Base-by-base conservation (phyloP, 35 echinoderm and acorn worm species). In the Diadema setosum region DNA sequence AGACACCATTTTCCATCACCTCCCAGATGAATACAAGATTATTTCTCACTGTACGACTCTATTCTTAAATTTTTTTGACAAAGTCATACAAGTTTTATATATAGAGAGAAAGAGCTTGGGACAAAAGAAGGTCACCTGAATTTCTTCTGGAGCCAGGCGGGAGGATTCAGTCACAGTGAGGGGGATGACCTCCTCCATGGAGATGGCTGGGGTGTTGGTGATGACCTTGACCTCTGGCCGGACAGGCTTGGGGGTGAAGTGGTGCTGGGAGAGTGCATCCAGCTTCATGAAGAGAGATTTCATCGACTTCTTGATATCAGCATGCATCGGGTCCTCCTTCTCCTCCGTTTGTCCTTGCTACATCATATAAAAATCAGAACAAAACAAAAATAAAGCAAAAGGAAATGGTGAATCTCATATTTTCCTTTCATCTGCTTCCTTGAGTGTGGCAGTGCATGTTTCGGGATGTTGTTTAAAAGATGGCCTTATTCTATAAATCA, bases 141-240 rank as follows among this genome's bases (percentile, higher is more conserved):
- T 46, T 84, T 99, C 96, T 83, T 99, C 96, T 30, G 96, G 96
- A 46, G 96, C 96, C 27, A 99, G 82, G 7, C 91, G 49, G 4
- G 85, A 81, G 37, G 93, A 84, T 83, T 94, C 96, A 42, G 89
- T 84, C 15, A 92, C 89, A 18, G 42, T 89, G 69, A 99, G 65
- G 5, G 96, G 96, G 3, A 90, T 75, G 31, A 99, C 93, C 74
- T 99, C 96, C 73, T 99, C 96, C 89, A 99, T 93, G 3, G 90
- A 30, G 48, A 99, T 95, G 0, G 96, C 86, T 24, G 92, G 92
- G 18, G 91, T 55, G 63, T 99, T 95, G 43, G 73, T 46, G 26
- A 99, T 90, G 45, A 99, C 90, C 90, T 92, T 99, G 44, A 99
- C 83, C 86, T 99, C 96, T 3, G 96, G 92, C 45, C 89, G 91